Evolutionary conservation across 2,797 vertebrate species (phyloP), one percentile per base, ranked within the genome.

Genomic region (Dermochelys coriacea): DNA sequence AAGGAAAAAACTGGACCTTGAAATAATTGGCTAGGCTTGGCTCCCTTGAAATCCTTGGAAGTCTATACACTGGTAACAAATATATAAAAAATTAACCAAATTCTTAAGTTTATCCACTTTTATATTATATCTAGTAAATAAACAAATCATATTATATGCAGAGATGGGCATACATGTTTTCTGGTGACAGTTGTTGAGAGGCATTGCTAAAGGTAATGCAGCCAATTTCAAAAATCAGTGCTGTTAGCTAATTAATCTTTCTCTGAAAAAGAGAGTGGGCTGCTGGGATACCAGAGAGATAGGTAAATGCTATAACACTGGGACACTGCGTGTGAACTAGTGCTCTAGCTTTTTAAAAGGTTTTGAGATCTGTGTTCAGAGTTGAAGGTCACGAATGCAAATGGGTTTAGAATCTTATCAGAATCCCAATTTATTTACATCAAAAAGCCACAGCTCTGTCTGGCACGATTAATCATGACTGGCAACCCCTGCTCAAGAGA

Each of bases 381-480:
- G 14, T 10, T 68, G 27, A 37, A 68, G n/a, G n/a, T 68, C 64
- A 37, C 15, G 9, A 68, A 68, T n/a, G 64, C 16, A 68, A n/a
- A n/a, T 37, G 64, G n/a, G 34, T 31, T 59, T 51, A 90, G 85
- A 45, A 87, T 84, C 85, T 90, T 90, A 88, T 89, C 23, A 4
- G 93, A 95, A 91, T 59, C 37, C 80, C 91, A 49, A 89, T 92
- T 93, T 49, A 91, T 93, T 95, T 92, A 55, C 27, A 80, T 92
- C 71, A 96, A 92, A 96, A 96, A 8, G 16, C n/a, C 64, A 68
- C 34, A 68, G 34, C n/a, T n/a, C 34, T 12, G 11, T 37, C 19
- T 68, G 64, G 64, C n/a, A 37, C n/a, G 37, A 59, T 74, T 41
- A 93, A 93, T 94, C 71, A 51, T 88, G 77, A 88, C 49, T 89